These are phyloP conservation scores for Torymus aiolomorphi DNA, from an alignment of 2,888 invertebrate species.

Conservation along the genomic window DNA sequence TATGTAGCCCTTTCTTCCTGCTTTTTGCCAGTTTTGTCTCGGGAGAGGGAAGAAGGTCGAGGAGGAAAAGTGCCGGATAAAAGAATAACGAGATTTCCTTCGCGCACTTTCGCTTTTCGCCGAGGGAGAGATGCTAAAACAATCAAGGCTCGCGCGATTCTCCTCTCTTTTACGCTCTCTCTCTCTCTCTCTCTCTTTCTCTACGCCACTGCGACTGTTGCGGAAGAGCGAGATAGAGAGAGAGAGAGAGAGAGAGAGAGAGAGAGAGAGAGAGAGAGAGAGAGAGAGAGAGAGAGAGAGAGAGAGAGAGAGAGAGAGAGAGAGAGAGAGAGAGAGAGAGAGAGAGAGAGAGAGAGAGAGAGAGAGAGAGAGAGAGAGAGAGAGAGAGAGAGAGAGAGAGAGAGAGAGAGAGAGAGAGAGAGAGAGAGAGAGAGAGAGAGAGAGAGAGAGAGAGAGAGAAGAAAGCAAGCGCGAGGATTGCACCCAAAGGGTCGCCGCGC, in stretches of 20 bases:
- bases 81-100: constrained; percentile 54
- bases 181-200: too few relatives aligned
- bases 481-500: constrained; percentile 8
- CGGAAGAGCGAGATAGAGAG: constrained; percentile 5
- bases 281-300: too few relatives aligned
- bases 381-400: too few relatives aligned
- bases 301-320: too few relatives aligned
- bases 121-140: constrained; percentile 50
- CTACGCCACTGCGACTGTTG: too few relatives aligned
- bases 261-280: too few relatives aligned
- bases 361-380: too few relatives aligned
- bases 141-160: constrained; percentile 47
- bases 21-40: constrained; percentile 31
- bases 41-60: constrained; percentile 45
- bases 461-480: constrained; percentile 12
- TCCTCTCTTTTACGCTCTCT: neutral
- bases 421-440: too few relatives aligned
- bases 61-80: constrained; percentile 50
- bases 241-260: too few relatives aligned
- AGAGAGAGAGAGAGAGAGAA: constrained; percentile 18
- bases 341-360: too few relatives aligned
- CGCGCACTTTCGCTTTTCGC: constrained; percentile 35
- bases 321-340: too few relatives aligned
- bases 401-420: too few relatives aligned
- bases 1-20: neutral